These are phyloP conservation scores for Gambusia yucatana DNA, from an alignment of 2,797 vertebrate species.

Conservation along the genomic window DNA sequence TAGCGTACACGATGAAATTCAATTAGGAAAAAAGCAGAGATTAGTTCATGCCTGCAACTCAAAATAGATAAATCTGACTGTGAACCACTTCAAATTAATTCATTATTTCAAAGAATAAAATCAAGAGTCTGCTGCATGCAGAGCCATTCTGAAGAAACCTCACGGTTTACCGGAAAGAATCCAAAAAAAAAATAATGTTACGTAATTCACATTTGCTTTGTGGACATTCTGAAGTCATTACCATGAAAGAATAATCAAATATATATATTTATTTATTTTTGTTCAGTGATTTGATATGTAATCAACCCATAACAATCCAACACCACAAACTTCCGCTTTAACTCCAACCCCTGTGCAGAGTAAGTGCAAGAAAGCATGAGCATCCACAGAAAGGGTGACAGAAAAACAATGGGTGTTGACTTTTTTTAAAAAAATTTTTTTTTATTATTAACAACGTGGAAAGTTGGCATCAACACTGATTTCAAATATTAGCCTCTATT, in stretches of 20 bases:
- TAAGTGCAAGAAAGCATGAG: slow-evolving; percentile 68
- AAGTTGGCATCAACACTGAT: background rate
- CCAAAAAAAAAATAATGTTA: slow-evolving; percentile 7
- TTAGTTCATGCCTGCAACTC: slow-evolving; percentile 95
- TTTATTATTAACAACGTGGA: background rate
- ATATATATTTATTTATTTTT: background rate
- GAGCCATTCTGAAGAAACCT: slow-evolving; percentile 57
- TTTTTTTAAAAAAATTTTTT: background rate
- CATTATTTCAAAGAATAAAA: slow-evolving; percentile 25
- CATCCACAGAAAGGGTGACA: slow-evolving; percentile 61
- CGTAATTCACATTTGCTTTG: background rate
- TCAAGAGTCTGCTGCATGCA: slow-evolving; percentile 66
- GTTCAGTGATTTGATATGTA: background rate
- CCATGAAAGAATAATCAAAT: background rate
- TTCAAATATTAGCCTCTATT: slow-evolving; percentile 79
- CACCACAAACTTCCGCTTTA: slow-evolving; percentile 41
- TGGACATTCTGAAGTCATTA: slow-evolving; percentile 1
- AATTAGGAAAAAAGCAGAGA: slow-evolving; percentile 76
- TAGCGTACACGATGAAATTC: slow-evolving; percentile 45
- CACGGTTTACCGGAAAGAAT: slow-evolving; percentile 1
- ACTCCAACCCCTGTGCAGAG: slow-evolving; percentile 49
- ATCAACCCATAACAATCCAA: slow-evolving; percentile 45
- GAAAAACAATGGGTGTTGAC: slow-evolving; percentile 63
- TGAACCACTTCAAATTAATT: slow-evolving; percentile 58
- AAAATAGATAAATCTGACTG: slow-evolving; percentile 81